Evolutionary conservation across 2,113 vertebrate genomes (phyloP).

Genomic region (Megatriorchis doriae): DNA sequence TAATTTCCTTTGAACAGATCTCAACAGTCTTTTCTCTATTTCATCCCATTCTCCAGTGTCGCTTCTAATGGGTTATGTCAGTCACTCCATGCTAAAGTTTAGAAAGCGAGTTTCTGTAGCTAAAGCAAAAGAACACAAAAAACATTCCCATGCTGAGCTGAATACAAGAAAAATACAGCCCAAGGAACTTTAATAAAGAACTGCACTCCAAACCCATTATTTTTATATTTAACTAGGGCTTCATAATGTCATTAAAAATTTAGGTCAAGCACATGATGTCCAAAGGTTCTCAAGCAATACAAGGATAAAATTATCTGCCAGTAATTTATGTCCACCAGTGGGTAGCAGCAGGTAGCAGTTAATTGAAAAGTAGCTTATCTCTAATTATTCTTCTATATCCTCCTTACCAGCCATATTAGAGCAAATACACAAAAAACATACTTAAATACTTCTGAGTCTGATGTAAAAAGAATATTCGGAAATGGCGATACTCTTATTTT

Average conservation of each 20-base stretch:
- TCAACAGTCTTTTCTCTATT: not conserved
- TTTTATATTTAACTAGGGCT: constrained; percentile 35
- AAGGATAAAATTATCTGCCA: constrained; percentile 27
- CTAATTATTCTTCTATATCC: constrained; percentile 56
- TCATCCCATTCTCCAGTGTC: not conserved
- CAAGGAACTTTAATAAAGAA: not conserved
- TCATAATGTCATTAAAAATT: constrained; percentile 40
- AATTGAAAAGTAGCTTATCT: constrained; percentile 60
- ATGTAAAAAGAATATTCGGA: not conserved
- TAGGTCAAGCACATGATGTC: constrained; percentile 29
- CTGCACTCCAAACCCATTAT: not conserved
- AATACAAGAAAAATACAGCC: not conserved
- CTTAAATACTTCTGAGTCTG: not conserved
- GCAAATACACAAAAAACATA: not conserved
- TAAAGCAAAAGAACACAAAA: not conserved
- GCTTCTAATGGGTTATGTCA: not conserved
- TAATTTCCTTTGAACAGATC: not conserved
- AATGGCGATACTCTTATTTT: not conserved
- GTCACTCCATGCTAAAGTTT: not conserved
- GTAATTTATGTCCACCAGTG: constrained; percentile 38
- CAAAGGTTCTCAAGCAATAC: constrained; percentile 31
- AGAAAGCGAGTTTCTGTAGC: not conserved
- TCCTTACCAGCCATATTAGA: constrained; percentile 34
- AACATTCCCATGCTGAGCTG: not conserved
- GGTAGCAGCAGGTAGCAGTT: constrained; percentile 58